Evolutionary conservation across 2,888 invertebrate species (phyloP).

Genomic region (Aphrophora alni): DNA sequence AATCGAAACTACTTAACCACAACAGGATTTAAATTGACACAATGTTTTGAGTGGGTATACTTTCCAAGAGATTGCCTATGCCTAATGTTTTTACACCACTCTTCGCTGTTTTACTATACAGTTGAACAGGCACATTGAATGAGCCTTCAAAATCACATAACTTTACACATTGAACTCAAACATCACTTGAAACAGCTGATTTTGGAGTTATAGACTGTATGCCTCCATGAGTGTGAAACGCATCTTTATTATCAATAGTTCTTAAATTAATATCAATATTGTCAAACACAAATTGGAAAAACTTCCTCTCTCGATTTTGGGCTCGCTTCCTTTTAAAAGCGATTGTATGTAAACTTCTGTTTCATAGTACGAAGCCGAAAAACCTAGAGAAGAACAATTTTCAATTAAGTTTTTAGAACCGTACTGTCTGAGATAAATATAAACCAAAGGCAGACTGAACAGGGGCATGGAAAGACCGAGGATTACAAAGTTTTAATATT

Average conservation of each 20-base stretch:
- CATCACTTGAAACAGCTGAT: constrained; percentile 9
- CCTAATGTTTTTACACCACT: neutral
- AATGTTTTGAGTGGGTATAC: constrained; percentile 12
- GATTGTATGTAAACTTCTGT: neutral
- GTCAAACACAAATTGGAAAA: constrained; percentile 2
- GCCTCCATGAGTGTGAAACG: neutral
- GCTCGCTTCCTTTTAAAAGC: neutral
- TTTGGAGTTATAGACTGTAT: neutral
- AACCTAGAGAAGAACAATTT: no score
- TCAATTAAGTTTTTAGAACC: no score
- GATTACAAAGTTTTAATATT: neutral
- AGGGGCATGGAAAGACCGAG: neutral
- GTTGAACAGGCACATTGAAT: neutral
- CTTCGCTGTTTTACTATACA: neutral
- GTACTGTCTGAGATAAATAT: no score
- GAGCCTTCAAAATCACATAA: neutral
- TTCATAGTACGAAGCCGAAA: neutral
- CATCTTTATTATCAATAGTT: neutral
- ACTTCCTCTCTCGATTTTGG: neutral
- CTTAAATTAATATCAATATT: constrained; percentile 6
- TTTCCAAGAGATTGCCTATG: constrained; percentile 3
- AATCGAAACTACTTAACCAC: neutral
- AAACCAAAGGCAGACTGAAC: no score
- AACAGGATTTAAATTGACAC: constrained; percentile 6
- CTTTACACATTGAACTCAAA: neutral